These are phyloP conservation scores for Scelioninae gen. 1 DNA, from an alignment of 2,888 invertebrate genomes.

Conservation along the genomic window DNA sequence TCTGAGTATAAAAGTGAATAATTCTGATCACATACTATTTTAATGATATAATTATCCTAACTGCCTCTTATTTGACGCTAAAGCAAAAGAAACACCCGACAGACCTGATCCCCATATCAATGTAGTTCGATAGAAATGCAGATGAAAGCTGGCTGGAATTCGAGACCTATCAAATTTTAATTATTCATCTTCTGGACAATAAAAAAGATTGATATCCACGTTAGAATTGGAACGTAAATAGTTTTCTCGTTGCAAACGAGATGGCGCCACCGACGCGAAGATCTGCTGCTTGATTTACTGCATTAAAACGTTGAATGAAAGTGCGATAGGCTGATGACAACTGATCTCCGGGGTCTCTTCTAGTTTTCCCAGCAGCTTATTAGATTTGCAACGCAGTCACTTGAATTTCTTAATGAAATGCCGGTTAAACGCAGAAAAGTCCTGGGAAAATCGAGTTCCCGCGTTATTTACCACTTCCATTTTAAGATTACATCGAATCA, in stretches of 20 bases:
- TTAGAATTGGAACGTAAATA: not conserved
- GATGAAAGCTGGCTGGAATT: slow-evolving; percentile 25
- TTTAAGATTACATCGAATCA: slow-evolving; percentile 22
- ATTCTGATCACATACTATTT: slow-evolving; percentile 40
- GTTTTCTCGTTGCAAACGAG: not conserved
- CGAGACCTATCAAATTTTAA: slow-evolving; percentile 28
- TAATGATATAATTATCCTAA: slow-evolving; percentile 54
- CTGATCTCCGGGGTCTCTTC: slow-evolving; percentile 27
- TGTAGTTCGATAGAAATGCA: slow-evolving; percentile 28
- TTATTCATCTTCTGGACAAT: slow-evolving; percentile 6
- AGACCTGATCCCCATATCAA: slow-evolving; percentile 11
- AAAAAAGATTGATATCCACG: slow-evolving; percentile 15
- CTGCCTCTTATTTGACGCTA: slow-evolving; percentile 22
- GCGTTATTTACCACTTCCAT: slow-evolving; percentile 16
- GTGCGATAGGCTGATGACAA: slow-evolving; percentile 35
- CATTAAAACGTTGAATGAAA: slow-evolving; percentile 35
- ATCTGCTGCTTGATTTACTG: slow-evolving; percentile 6
- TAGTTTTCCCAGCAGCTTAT: slow-evolving; percentile 29
- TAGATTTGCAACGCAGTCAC: slow-evolving; percentile 27
- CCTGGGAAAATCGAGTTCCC: slow-evolving; percentile 42
- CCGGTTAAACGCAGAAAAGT: slow-evolving; percentile 29
- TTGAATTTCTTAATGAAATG: slow-evolving; percentile 45
- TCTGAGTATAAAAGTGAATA: slow-evolving; percentile 27
- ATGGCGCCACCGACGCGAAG: slow-evolving; percentile 23
- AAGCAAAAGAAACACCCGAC: slow-evolving; percentile 28